Evolutionary conservation across 2,888 invertebrate species (phyloP), one percentile per base, ranked within the genome.

Genomic region (Meteorus colon): DNA sequence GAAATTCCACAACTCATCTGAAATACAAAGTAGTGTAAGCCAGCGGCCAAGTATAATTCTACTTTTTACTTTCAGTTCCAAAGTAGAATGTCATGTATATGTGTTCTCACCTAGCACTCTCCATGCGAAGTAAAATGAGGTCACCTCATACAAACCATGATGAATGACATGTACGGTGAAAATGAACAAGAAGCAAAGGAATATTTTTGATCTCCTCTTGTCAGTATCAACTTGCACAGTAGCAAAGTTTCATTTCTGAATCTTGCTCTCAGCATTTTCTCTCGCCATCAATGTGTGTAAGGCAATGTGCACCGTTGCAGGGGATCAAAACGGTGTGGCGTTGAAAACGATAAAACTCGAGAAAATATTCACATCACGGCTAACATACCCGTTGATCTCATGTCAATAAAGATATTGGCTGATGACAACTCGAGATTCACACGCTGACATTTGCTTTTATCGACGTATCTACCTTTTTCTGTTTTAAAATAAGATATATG

Each of bases 81-180:
- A 29, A 73, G 73, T 66, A 66, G 14, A 31, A 31, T 73, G 73
- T 73, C 66, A 8, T 66, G 34, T 73, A 55, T 62, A 66, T 73
- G 27, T 65, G 65, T 65, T 27, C 27, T 14, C 37, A 59, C 27
- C 27, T 51, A 34, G 31, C 66, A 16, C 37, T 66, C 66, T 73
- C 45, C 51, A 73, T 66, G 51, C 34, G 34, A 27, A 73, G 66
- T 51, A 51, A 48, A 66, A 73, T 73, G 29, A 62, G 66, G 34
- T 66, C 66, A 55, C 37, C 29, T 24, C 19, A 19, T 55, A 19
- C 19, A 24, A 55, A 19, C 19, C 4, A 55, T 55, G 19, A 55
- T 34, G 55, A 62, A 62, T 66, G 48, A 63, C 34, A 16, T n/a
- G n/a, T 66, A 37, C 34, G 34, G 62, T 16, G 41, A 19, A 48